Base-by-base conservation (phyloP, 2,888 invertebrate species). In the Bimastos eiseni region DNA sequence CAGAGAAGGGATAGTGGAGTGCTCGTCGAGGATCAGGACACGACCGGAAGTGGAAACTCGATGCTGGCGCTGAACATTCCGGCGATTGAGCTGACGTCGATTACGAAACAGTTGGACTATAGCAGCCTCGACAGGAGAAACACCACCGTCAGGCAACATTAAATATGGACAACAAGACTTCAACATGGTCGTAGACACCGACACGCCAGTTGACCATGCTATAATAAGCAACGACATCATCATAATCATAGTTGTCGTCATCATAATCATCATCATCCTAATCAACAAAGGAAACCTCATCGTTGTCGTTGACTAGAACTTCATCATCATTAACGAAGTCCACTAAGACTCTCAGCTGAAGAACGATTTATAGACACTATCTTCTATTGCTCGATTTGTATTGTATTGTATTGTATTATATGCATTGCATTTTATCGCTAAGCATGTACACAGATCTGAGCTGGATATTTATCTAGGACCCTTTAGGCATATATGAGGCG, bases 1-100 rank as follows among this genome's bases (percentile, higher is more conserved):
- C 90, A 91, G 70, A 83, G 88, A 41, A 41, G 91, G 34, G 91
- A 91, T 83, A 91, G 91, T 70, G 91, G 91, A 30, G 90, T 91
- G 19, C 90, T 91, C 34, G 90, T 90, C 13, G 91, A 91, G 49
- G 91, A 91, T 55, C 90, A 89, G 33, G 91, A 91, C 33, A 38
- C 84, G 8, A 89, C 86, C 21, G 86, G 86, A 86, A 86, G 86
- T 86, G 86, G 86, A 36, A 86, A 86, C 24, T 86, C 86, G 2
- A 86, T 86, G 86, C 24, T 86, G 86, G 86, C 86, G 21, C 36
- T 86, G 34, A 37, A 34, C 30, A 86, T 86, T 37, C 86, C 86
- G 19, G 86, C 37, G 36, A 36, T 86, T 24, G 86, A 86, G 11
- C 37, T 86, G 37, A 86, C 86, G 21, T 36, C 86, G 19, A 6